Conservation (phyloP, 2,113 vertebrate species). For the Rana temporaria region DNA sequence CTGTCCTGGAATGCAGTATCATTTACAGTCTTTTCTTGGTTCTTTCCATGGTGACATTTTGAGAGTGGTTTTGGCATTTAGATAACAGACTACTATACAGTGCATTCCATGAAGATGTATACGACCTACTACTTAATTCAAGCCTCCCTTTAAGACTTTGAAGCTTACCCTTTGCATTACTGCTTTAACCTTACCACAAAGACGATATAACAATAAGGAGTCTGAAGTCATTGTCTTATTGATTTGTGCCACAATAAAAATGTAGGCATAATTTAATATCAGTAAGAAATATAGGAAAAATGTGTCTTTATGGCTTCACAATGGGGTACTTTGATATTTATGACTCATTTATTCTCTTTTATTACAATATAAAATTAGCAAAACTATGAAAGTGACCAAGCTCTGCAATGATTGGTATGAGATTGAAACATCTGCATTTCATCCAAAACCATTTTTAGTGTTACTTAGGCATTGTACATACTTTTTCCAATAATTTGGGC, state of each 20-base stretch:
- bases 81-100: slow-evolving; percentile 47
- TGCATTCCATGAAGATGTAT: slow-evolving; percentile 44
- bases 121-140: slow-evolving; percentile 36
- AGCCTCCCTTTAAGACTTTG: slow-evolving; percentile 40
- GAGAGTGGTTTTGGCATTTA: slow-evolving; percentile 51
- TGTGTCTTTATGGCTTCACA: too few species aligned
- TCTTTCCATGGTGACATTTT: slow-evolving; percentile 47
- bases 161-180: slow-evolving; percentile 48
- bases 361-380: too few species aligned
- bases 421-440: too few species aligned
- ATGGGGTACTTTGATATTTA: too few species aligned
- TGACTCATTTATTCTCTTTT: too few species aligned
- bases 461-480: too few species aligned
- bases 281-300: too few species aligned
- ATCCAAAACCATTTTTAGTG: too few species aligned
- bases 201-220: slow-evolving; percentile 30
- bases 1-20: slow-evolving; percentile 21
- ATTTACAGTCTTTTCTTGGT: slow-evolving; percentile 17
- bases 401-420: too few species aligned
- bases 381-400: too few species aligned
- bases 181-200: slow-evolving; percentile 35
- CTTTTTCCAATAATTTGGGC: too few species aligned
- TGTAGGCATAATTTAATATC: neutral
- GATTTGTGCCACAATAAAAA: slow-evolving; percentile 28
- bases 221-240: slow-evolving; percentile 44